Percentiles rank a stretch among this genome's conserved stretches.
Conservation (phyloP, 2,113 vertebrate genomes). For the Podarcis raffonei region DNA sequence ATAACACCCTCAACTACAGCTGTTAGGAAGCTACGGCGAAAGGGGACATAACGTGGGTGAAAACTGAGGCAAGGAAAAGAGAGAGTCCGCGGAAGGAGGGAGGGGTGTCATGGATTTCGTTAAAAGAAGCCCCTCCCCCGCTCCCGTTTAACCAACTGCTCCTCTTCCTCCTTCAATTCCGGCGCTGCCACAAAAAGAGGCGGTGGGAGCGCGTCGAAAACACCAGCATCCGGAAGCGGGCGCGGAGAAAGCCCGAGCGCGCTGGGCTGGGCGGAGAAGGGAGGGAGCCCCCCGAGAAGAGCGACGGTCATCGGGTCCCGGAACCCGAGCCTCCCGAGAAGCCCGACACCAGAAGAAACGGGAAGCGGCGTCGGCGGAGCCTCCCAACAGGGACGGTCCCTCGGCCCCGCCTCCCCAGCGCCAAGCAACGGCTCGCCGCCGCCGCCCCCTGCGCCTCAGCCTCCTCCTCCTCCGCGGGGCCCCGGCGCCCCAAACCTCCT, state of each 20-base stretch:
- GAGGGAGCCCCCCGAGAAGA: background rate
- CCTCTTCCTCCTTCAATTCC: no score
- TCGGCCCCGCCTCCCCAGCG: background rate
- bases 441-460: no score
- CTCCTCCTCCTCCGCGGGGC: background rate
- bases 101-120: background rate
- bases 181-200: background rate
- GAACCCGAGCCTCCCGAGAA: background rate
- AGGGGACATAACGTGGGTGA: no score
- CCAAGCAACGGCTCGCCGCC: background rate
- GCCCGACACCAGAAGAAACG: background rate
- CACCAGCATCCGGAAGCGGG: background rate
- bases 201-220: background rate
- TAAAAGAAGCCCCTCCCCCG: background rate
- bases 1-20: background rate
- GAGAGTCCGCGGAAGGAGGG: no score
- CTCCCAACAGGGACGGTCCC: background rate
- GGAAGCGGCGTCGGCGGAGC: background rate
- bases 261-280: background rate
- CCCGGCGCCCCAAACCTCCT: background rate
- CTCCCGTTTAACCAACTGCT: background rate
- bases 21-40: background rate
- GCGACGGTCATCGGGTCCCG: background rate
- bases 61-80: no score
- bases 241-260: background rate